phyloP scores from a whole-genome alignment of 2,797 vertebrate genomes.

The Helostoma temminkii region DNA sequence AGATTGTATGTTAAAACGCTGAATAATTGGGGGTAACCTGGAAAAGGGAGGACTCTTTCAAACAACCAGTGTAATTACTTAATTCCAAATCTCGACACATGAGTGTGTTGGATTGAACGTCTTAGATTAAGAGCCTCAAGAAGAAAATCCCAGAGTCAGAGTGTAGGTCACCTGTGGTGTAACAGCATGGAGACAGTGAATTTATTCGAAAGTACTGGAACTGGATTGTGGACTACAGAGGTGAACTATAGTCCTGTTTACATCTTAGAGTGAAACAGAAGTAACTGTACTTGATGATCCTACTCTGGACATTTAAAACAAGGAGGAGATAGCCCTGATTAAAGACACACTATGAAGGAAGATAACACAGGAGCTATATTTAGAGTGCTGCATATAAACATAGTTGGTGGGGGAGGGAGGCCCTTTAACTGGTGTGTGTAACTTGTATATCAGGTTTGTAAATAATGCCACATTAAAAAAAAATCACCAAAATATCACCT shows the following conservation, averaged over 20 bases:
- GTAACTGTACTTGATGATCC: conserved; percentile 15
- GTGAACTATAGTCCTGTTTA: conserved; percentile 7
- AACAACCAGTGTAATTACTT: not conserved
- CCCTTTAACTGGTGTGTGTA: conserved; percentile 13
- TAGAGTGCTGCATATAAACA: conserved; percentile 19
- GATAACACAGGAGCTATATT: conserved; percentile 32
- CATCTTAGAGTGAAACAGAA: not conserved
- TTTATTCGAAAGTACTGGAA: conserved; percentile 11
- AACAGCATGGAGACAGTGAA: not conserved
- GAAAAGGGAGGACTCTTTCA: not conserved
- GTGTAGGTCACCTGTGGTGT: conserved; percentile 16
- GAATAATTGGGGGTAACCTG: not conserved
- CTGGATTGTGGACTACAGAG: not conserved
- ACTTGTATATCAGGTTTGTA: conserved; percentile 12
- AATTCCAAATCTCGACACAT: no score
- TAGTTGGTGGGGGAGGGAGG: conserved; percentile 1
- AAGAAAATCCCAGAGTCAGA: conserved; percentile 54
- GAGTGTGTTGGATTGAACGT: no score
- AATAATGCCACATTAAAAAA: conserved; percentile 4
- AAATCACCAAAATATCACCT: not conserved
- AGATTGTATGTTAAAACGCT: not conserved
- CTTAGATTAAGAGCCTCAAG: conserved; percentile 46
- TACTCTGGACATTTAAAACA: conserved; percentile 25
- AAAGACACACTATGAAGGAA: conserved; percentile 27
- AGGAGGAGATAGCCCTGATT: conserved; percentile 40